Evolutionary conservation across 64 coral and sea anemone genomes (phyloP), one percentile per base, ranked within the genome.

Genomic region (Porites australiensis): DNA sequence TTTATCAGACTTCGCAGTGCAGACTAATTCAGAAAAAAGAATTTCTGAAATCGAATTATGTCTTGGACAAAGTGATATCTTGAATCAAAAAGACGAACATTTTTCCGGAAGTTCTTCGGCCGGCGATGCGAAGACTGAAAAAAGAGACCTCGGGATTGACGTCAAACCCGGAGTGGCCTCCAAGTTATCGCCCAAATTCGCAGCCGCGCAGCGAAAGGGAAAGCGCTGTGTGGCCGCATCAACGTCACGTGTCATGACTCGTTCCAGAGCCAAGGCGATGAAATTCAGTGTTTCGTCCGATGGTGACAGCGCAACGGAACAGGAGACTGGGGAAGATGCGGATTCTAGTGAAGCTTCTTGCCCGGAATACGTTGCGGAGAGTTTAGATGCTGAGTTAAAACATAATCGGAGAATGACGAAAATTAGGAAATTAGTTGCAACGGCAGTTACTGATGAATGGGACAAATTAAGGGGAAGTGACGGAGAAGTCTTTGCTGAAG

Each of bases 191-290:
- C 27, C 27, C 27, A 72, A 18, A 70, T 12, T 44, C 7, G 46
- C 7, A 57, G 77, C 27, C 3, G 27, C 5, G 4, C 7, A 12
- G 47, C 44, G n/a, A 53, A 90, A 76, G 5, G 51, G 58, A 12
- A 90, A 66, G 51, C 58, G n/a, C 48, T 21, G 5, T 12, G 58
- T 64, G 45, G 65, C 58, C 14, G 79, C 74, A 55, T 48, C 77
- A 18, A 79, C 50, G 18, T n/a, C 61, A n/a, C 61, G 59, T 67
- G 77, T 90, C 62, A 90, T 76, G 61, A 69, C 49, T 79, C 88
- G 75, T 44, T 90, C 61, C 23, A 77, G 64, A 37, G 21, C 65
- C 44, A 68, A 90, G 44, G 77, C 74, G 64, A 67, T 68, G 74
- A 68, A 48, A 22, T 64, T 55, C 6, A 90, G 75, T 50, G 23